Conservation (phyloP, 92 coral and sea anemone species). For the Heliopora coerulea region DNA sequence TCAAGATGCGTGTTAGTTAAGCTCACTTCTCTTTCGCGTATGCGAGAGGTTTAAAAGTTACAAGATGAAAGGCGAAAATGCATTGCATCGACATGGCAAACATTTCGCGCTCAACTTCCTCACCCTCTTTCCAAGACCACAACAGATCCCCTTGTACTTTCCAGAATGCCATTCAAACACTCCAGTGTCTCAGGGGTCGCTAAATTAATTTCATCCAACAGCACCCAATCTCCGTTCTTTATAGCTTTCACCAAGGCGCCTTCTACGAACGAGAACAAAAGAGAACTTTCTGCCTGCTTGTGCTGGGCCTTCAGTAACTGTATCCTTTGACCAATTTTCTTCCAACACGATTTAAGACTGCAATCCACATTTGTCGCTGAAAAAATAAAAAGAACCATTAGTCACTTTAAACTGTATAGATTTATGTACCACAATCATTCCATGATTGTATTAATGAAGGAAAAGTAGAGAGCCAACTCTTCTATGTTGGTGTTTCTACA, state of each 20-base stretch:
- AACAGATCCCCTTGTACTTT: conserved; percentile 85
- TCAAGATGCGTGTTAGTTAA: no score
- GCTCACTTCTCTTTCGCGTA: no score
- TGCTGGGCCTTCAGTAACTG: conserved; percentile 68
- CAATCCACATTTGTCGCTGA: neutral
- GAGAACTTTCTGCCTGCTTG: conserved; percentile 83
- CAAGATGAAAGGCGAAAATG: no score
- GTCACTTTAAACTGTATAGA: no score
- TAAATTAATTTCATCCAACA: conserved; percentile 93
- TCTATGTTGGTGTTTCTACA: no score
- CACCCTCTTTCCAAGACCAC: conserved; percentile 95
- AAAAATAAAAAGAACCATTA: neutral
- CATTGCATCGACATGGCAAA: no score
- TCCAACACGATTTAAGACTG: conserved; percentile 61
- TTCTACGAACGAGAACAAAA: conserved; percentile 88
- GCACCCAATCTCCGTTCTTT: conserved; percentile 83
- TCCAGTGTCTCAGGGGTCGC: conserved; percentile 97
- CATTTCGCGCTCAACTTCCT: conserved; percentile 2
- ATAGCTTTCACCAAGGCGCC: conserved; percentile 89
- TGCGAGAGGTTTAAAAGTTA: no score
- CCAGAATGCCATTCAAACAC: conserved; percentile 93
- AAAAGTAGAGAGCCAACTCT: no score
- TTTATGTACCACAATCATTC: no score
- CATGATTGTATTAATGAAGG: no score
- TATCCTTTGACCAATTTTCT: conserved; percentile 61